Base-by-base conservation (phyloP, 2,797 vertebrate species). In the Poecilia gillii region DNA sequence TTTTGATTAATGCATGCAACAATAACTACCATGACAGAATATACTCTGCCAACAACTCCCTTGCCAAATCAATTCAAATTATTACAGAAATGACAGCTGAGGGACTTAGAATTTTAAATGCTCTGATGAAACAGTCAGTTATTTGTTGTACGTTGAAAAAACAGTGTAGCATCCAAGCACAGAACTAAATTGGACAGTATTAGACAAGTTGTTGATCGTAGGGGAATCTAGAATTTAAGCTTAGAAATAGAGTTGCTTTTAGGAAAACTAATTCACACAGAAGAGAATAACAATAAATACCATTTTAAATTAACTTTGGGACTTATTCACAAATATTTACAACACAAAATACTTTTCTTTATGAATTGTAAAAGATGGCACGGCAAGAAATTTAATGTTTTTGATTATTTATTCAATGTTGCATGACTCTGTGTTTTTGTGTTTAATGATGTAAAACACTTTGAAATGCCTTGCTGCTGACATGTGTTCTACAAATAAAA, bases 21-120 rank as follows among this genome's bases (percentile, higher is more conserved):
- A 94, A 87, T 88, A 90, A 90, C 85, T 84, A 84, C 74, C 86
- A 81, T 77, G 77, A 87, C 86, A 83, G 76, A 84, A 81, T 73
- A 79, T 47, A 55, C 70, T 53, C 78, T 81, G 55, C 70, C 78
- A 75, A 76, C 76, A 82, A 72, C 82, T 81, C 80, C 88, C 87
- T 83, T 87, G 73, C 66, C 73, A 81, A 36, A 25, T 78, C 53
- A 84, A 20, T 78, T 84, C 45, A 74, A 86, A 79, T 74, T 23
- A 77, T 66, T 73, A 12, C 3, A 28, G 41, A 78, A 28, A 53
- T 41, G 57, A 57, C 25, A 72, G 49, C 33, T 43, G 28, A 23
- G 20, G 18, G 39, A 49, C 23, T 68, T 80, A n/a, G 1, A 53
- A 66, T 41, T 81, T 59, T 3, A 0, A 2, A 62, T 72, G 45